Base-by-base conservation (phyloP, 2,113 vertebrate genomes). In the Channa argus region DNA sequence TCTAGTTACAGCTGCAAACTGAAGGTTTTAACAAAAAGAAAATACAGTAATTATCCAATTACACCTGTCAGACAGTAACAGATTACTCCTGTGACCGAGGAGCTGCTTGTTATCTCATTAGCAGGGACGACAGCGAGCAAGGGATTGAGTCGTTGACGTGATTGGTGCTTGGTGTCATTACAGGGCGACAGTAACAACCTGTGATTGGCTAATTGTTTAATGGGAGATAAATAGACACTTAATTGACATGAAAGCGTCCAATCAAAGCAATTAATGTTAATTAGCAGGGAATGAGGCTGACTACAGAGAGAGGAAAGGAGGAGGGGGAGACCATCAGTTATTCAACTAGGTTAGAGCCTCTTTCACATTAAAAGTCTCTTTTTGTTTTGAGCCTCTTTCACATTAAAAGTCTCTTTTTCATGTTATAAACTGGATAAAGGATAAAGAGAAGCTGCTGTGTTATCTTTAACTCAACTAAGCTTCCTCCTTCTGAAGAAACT, bases 161-260 rank as follows among this genome's bases (percentile, higher is more conserved):
- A 82, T 86, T 81, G 85, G 81, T 66, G 71, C 82, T 76, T n/a
- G 0, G 77, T 72, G 63, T 83, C 74, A 34, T 79, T 58, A 60
- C 63, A 11, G 71, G 49, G 34, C 50, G 74, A 83, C 67, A 62
- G 54, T 83, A 83, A 90, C 81, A 49, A 79, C 52, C 77, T 80
- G 64, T 82, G 82, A 85, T 88, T 88, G 84, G 84, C 59, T 90
- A 88, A 88, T 87, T 90, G 80, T 74, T 50, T 83, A 84, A 87
- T 72, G 46, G 66, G 51, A 77, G 82, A 88, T 87, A 69, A 88
- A 80, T 69, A 84, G 63, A 34, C 59, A 41, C 77, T 85, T 88
- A 86, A 85, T 79, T 86, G 82, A 86, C 77, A 74, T 34, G 14
- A 83, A 80, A 76, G 69, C 7, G 4, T 77, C 86, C 80, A 87